Evolutionary conservation across 2,888 invertebrate species (phyloP), one percentile per base, ranked within the genome.

Genomic region (Harpalus rufipes): DNA sequence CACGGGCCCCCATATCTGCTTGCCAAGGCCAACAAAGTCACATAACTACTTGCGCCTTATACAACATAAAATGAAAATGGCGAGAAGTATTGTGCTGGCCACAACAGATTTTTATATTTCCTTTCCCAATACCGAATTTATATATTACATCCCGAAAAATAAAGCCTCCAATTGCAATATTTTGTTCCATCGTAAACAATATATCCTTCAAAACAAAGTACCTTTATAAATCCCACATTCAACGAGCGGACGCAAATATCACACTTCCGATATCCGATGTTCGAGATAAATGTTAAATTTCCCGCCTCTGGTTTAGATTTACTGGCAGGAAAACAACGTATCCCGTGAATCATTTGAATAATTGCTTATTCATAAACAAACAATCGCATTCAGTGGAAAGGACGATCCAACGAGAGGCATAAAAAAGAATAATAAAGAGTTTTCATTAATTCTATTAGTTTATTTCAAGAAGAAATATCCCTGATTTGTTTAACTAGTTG

Each of bases 211-310:
- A 51, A 51, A 51, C 44, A 51, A 51, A 51, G 1, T 51, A 51
- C 44, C 44, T 51, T 51, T 51, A 51, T 51, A 51, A 51, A 51
- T 51, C 44, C 44, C 44, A 7, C 12, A 51, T 12, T 51, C 44
- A 51, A 51, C 44, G 44, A 51, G 10, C 44, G 12, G 12, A 12
- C 8, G 44, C 44, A 51, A 51, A 51, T 51, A 51, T 51, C 44
- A 51, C 44, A 51, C 44, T 51, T 51, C 44, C 44, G 44, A 51
- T 51, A 51, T 51, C 12, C 44, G 44, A 51, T 68, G 68, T n/a
- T 12, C 14, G 39, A 25, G 68, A 68, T 68, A 68, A 68, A 68
- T 68, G 25, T 68, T 68, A 39, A 68, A 68, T 68, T 32, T 68
- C 32, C 39, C 39, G 44, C 44, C 44, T 51, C 44, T 51, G 44